Evolutionary conservation across 2,888 invertebrate genomes (phyloP), one percentile per base, ranked within the genome.

Genomic region (Spodoptera picta): DNA sequence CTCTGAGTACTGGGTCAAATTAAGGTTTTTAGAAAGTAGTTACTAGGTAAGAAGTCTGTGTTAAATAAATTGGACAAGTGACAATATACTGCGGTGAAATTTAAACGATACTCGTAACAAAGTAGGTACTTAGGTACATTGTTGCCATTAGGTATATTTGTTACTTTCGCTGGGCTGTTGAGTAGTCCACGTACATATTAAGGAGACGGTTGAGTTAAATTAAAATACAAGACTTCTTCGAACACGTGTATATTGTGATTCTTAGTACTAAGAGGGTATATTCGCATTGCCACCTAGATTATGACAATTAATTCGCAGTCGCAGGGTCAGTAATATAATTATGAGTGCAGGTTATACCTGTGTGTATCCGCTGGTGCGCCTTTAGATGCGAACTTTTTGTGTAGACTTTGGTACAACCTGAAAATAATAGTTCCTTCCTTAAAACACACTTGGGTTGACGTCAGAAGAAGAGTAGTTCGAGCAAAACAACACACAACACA

Each of bases 371-470:
- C 93, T 99, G 99, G 95, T 99, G 99, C 76, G 99, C 99, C 95
- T 99, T 99, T 79, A 99, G 96, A 94, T 99, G 99, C 84, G 99
- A 99, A 95, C 99, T 99, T 95, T 99, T 99, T 79, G 99, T 99
- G 95, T 99, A 99, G 77, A 99, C 99, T 95, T 99, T 99, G 85
- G 97, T 96, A 95, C 99, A 99, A 90, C 98, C 99, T 98, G 96
- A 65, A 96, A 89, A 68, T 61, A 66, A 64, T 44, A 57, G 31
- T 45, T 54, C 11, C 10, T 9, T 43, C 49, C 10, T 31, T 12
- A 11, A 44, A 58, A 45, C 19, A 36, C 36, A 14, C 11, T 36
- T 50, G 12, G 43, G 49, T 31, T 36, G 36, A 36, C 36, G 36
- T 36, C 36, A 36, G 9, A 7, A 36, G 36, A 9, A 6, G 36